Base-by-base conservation (phyloP, 2,888 invertebrate species). In the Phorcus lineatus region DNA sequence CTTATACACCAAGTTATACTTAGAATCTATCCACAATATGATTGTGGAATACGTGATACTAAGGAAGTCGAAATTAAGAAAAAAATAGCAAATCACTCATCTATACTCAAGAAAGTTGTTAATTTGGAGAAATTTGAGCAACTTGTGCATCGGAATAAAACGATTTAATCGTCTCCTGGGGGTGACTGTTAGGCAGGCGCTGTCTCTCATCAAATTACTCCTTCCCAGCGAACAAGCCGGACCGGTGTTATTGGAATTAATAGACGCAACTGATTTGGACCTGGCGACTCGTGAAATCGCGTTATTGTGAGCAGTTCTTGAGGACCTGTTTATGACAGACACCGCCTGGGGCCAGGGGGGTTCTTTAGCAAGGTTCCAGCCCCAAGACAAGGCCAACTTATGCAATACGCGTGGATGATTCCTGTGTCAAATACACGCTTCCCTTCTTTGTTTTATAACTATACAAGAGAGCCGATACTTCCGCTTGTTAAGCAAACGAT, bases 191-290 rank as follows among this genome's bases (percentile, higher is more conserved):
- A 55, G 28, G 19, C 28, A 24, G 54, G 31, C 36, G 31, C 31
- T 76, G 76, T 24, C 36, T 24, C 76, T 76, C 76, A 76, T 76
- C 76, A 76, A 76, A 76, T 76, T 76, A 76, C 76, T 55, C 31
- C 76, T 36, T 55, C 54, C 55, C 76, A 76, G 57, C 74, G 74
- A 74, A 55, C 79, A 79, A 54, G 79, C 53, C 55, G 79, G 74
- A 67, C 47, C 57, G 57, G 74, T 79, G 79, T 79, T 79, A 79
- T 79, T 79, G 79, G 70, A 79, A 79, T 79, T 79, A 79, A 79
- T 79, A 70, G 74, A 53, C 28, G 76, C 28, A 54, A 76, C 54
- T 76, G 76, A 76, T 76, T 76, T 76, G 76, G 31, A 55, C 55
- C 54, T 55, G 54, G 24, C 55, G 54, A 76, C 76, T 54, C 55